phyloP scores from a whole-genome alignment of 2,888 invertebrate genomes.

The Leptinotarsa juncta region DNA sequence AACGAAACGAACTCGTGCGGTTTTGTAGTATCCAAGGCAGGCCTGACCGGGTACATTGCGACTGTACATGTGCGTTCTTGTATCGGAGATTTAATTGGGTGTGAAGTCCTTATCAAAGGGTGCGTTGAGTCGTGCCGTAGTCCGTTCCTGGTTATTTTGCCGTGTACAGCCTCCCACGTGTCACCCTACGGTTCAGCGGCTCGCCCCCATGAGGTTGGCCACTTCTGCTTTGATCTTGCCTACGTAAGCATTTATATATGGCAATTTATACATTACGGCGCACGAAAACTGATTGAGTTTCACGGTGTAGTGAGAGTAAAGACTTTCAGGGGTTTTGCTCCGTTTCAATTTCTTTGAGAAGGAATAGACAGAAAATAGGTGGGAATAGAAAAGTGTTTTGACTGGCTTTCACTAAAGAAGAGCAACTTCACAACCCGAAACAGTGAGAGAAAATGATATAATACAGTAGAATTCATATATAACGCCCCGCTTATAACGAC shows the following conservation, averaged over 20 bases:
- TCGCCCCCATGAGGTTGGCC: conserved; percentile 27
- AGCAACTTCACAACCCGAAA: no score
- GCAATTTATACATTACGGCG: conserved; percentile 16
- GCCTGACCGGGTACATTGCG: not conserved
- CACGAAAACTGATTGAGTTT: not conserved
- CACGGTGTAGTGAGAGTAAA: not conserved
- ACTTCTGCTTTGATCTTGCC: conserved; percentile 37
- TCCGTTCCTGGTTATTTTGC: conserved; percentile 36
- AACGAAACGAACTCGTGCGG: not conserved
- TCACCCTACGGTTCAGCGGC: conserved; percentile 23
- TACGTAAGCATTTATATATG: conserved; percentile 35
- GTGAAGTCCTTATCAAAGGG: conserved; percentile 36
- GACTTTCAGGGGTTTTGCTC: not conserved
- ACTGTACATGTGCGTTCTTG: conserved; percentile 21
- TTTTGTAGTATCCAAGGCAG: not conserved
- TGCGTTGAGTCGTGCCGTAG: conserved; percentile 35
- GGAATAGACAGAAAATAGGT: no score
- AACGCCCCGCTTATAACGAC: no score
- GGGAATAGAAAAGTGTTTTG: no score
- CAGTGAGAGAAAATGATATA: no score
- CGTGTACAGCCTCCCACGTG: conserved; percentile 24
- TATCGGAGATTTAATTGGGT: conserved; percentile 32
- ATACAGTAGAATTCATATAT: no score
- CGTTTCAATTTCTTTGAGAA: not conserved
- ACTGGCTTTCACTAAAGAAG: no score